Evolutionary conservation across 1,140 invertebrate genomes (phyloP), one percentile per base, ranked within the genome.

Genomic region (Chironomus striatipennis): DNA sequence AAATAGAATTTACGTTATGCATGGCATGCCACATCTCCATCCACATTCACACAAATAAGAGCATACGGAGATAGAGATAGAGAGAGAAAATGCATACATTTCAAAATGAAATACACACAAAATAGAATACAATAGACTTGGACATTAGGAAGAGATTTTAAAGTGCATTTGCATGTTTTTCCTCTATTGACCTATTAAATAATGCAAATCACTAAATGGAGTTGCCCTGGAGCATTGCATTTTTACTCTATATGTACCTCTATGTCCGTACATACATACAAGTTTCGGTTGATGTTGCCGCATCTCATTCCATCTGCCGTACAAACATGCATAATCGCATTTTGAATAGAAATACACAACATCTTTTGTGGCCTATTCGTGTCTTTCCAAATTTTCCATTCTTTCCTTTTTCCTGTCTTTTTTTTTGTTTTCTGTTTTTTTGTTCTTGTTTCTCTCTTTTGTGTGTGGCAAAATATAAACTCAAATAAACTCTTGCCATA

Each of bases 171-270:
- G 65, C 18, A 18, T 18, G 20, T 6, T 70, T 34, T 34, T 34
- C 24, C 24, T 20, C 65, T 70, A 70, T 70, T 70, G 65, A 70
- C 65, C 65, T 21, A 70, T 70, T 70, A 70, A 70, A 70, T 70
- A 70, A 70, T 70, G n/a, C 65, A 70, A 70, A 70, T 70, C 65
- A 70, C 65, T 20, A 18, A 70, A 70, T 21, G 17, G 20, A 21
- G 17, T 2, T 18, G 20, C 65, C 65, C 65, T 17, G 18, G 20
- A 70, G 65, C 65, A n/a, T 70, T 70, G 65, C 5, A 21, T 15
- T 9, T 18, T 70, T 70, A n/a, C 17, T 20, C 12, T 57, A 1
- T 17, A 70, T 67, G n/a, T 20, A 18, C 65, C 12, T 57, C 4
- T 17, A 70, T 67, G 17, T 8, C 2, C 65, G 20, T 67, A 20